Percentiles rank a stretch among this genome's conserved stretches.
phyloP scores from a whole-genome alignment of 2,113 vertebrate species.

The Saccopteryx bilineata region DNA sequence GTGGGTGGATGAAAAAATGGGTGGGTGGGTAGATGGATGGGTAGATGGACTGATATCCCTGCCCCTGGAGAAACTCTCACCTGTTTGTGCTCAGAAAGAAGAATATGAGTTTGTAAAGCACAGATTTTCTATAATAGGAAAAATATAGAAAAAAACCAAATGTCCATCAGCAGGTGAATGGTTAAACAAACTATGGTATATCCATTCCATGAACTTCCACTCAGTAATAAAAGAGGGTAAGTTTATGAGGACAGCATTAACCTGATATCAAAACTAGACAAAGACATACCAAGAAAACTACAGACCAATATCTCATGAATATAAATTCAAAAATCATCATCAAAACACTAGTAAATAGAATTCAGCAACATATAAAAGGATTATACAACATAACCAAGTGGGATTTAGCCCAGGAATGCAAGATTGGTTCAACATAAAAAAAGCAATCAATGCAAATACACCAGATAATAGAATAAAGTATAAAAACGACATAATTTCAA shows the following conservation, averaged over 20 bases:
- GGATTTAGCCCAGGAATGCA: not conserved
- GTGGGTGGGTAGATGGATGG: not conserved
- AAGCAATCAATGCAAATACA: slow-evolving; percentile 7
- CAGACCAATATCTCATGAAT: not conserved
- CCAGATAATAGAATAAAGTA: slow-evolving; percentile 17
- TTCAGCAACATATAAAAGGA: slow-evolving; percentile 38
- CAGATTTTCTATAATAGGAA: not conserved
- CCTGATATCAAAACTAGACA: slow-evolving; percentile 44
- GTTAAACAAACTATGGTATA: slow-evolving; percentile 4
- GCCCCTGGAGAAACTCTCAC: not conserved
- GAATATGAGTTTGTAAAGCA: slow-evolving; percentile 38
- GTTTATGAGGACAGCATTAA: not conserved
- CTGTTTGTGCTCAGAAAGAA: slow-evolving; percentile 6
- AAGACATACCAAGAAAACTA: slow-evolving; percentile 12
- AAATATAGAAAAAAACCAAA: slow-evolving; percentile 47
- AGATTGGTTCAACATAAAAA: slow-evolving; percentile 12
- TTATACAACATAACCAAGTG: not conserved
- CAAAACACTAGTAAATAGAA: slow-evolving; percentile 54
- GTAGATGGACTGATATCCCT: not conserved
- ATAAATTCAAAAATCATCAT: slow-evolving; percentile 34
- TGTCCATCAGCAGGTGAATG: not conserved
- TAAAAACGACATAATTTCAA: slow-evolving; percentile 35
- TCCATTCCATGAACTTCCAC: not conserved
- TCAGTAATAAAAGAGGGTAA: slow-evolving; percentile 41
- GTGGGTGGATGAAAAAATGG: not conserved